phyloP scores from a whole-genome alignment of 2,888 invertebrate species.

The Trichogramma dendrolimi region DNA sequence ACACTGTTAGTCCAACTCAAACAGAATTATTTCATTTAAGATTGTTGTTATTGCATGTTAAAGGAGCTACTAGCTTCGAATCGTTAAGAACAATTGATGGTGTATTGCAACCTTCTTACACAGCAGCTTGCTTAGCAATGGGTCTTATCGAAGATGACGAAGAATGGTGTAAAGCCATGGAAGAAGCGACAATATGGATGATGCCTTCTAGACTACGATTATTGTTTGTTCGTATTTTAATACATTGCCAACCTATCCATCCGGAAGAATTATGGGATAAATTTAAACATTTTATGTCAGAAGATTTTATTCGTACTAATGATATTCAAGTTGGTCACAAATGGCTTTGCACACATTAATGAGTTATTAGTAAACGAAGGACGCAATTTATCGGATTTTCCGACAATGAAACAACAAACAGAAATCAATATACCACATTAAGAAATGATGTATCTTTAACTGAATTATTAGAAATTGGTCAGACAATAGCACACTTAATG shows the following conservation, averaged over 20 bases:
- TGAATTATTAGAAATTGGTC: too few relatives aligned
- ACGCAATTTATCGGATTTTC: slow-evolving; percentile 19
- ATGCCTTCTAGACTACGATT: slow-evolving; percentile 36
- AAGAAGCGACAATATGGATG: slow-evolving; percentile 16
- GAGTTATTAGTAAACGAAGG: slow-evolving; percentile 17
- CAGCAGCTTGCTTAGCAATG: slow-evolving; percentile 15
- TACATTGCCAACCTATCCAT: slow-evolving; percentile 31
- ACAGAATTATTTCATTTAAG: slow-evolving; percentile 34
- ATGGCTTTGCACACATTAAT: slow-evolving; percentile 15
- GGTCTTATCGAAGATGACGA: slow-evolving; percentile 23
- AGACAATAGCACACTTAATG: too few relatives aligned
- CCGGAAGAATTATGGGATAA: slow-evolving; percentile 28
- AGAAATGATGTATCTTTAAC: slow-evolving; percentile 18
- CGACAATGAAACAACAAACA: slow-evolving; percentile 17
- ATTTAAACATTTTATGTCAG: slow-evolving; percentile 29
- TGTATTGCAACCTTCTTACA: slow-evolving; percentile 27
- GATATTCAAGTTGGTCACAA: not conserved
- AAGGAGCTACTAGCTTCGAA: slow-evolving; percentile 38
- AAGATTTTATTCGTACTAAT: slow-evolving; percentile 19
- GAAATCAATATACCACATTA: slow-evolving; percentile 25
- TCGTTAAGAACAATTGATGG: slow-evolving; percentile 37
- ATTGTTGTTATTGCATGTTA: slow-evolving; percentile 34
- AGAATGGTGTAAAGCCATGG: slow-evolving; percentile 21
- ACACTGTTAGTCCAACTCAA: slow-evolving; percentile 32
- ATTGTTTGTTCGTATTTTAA: slow-evolving; percentile 36